Conservation (phyloP, 2,113 vertebrate species). For the Phalacrocorax carbo region DNA sequence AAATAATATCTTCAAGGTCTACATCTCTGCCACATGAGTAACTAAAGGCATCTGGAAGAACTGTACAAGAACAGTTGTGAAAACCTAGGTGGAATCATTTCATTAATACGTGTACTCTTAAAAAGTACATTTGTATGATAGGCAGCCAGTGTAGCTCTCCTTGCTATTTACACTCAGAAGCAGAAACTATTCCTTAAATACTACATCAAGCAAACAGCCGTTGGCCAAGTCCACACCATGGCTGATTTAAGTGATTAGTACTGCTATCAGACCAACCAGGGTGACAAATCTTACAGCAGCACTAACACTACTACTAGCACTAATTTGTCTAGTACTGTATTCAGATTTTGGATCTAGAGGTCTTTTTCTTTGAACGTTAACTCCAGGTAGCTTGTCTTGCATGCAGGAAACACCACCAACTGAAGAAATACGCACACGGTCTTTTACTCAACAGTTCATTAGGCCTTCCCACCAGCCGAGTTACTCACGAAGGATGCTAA, state of each 20-base stretch:
- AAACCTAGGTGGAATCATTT: neutral
- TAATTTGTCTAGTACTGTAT: neutral
- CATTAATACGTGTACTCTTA: neutral
- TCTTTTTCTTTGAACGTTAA: neutral
- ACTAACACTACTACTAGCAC: no score
- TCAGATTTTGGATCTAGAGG: neutral
- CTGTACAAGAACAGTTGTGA: neutral
- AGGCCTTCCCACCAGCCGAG: neutral
- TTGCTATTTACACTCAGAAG: neutral
- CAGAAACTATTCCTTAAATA: neutral
- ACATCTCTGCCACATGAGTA: neutral
- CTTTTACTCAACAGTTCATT: neutral
- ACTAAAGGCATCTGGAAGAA: neutral
- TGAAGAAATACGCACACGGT: accelerated
- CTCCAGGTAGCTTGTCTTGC: neutral
- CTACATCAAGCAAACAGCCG: neutral
- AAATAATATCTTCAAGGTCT: neutral
- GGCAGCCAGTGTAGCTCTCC: neutral
- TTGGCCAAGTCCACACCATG: neutral
- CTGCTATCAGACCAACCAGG: neutral
- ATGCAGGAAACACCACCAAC: neutral
- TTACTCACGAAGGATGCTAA: neutral
- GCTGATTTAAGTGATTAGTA: neutral
- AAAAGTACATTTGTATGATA: neutral
- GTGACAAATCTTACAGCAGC: neutral